Percentiles rank a stretch among this genome's conserved stretches.
Conservation (phyloP, 2,888 invertebrate genomes). For the Onthophagus sagittarius region DNA sequence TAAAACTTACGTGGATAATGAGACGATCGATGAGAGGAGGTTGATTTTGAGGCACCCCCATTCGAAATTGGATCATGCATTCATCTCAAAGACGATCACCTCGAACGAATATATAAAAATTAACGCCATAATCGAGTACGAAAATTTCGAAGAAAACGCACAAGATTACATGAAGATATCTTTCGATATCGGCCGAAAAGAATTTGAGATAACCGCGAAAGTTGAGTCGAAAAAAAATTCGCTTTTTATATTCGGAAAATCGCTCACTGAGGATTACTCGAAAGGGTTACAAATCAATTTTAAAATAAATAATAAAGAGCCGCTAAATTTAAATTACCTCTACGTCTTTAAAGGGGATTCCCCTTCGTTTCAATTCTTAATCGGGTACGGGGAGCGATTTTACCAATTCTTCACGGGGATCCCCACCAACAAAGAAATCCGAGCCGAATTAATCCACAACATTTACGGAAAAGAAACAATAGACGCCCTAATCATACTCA, state of each 20-base stretch:
- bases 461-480: constrained; percentile 27
- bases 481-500: constrained; percentile 29
- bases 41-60: constrained; percentile 29
- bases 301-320: constrained; percentile 31
- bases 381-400: constrained; percentile 28
- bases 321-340: constrained; percentile 27
- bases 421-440: constrained; percentile 31
- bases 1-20: constrained; percentile 15
- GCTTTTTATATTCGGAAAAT: constrained; percentile 25
- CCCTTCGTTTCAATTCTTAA: constrained; percentile 28
- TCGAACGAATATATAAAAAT: constrained; percentile 26
- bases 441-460: constrained; percentile 27
- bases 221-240: constrained; percentile 28
- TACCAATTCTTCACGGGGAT: constrained; percentile 30
- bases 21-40: constrained; percentile 23
- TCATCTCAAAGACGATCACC: constrained; percentile 26
- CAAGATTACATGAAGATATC: constrained; percentile 28
- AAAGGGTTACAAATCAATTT: constrained; percentile 26
- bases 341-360: constrained; percentile 29
- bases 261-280: constrained; percentile 22
- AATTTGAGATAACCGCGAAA: constrained; percentile 28
- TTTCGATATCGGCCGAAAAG: constrained; percentile 28
- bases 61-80: constrained; percentile 31
- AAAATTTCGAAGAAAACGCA: constrained; percentile 25
- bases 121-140: constrained; percentile 27